These are phyloP conservation scores for Drosophila kohkoa DNA, from an alignment of 1,140 invertebrate species.

Conservation along the genomic window DNA sequence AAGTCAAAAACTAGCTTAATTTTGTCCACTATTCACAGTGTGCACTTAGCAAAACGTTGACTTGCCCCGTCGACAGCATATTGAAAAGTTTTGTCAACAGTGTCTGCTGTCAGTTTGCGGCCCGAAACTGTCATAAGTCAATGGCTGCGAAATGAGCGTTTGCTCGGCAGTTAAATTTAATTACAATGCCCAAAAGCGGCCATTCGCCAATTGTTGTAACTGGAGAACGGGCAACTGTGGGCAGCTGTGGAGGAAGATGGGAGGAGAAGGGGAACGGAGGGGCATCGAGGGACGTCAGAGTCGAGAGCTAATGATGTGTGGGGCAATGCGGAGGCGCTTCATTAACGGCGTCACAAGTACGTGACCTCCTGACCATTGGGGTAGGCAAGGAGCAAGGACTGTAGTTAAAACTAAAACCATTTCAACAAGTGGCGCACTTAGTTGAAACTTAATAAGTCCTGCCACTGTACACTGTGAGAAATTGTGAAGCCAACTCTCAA, in stretches of 20 bases:
- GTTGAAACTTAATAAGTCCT: constrained; percentile 77
- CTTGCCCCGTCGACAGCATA: background rate
- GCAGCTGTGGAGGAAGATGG: background rate
- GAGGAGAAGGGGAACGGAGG: background rate
- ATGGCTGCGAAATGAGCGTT: constrained; percentile 44
- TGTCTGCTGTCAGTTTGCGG: constrained; percentile 26
- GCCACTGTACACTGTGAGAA: constrained; percentile 9
- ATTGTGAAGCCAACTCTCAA: background rate
- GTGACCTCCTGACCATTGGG: constrained; percentile 54
- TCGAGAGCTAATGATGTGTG: constrained; percentile 48
- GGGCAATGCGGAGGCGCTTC: constrained; percentile 35
- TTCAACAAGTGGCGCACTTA: constrained; percentile 63
- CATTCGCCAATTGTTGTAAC: constrained; percentile 58
- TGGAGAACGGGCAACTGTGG: constrained; percentile 51
- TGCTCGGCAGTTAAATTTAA: constrained; percentile 74
- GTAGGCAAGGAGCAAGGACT: constrained; percentile 11
- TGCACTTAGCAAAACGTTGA: background rate
- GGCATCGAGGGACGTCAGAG: background rate
- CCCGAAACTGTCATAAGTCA: constrained; percentile 38
- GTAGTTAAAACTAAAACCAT: constrained; percentile 47
- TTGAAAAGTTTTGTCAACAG: constrained; percentile 27
- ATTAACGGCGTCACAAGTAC: constrained; percentile 61
- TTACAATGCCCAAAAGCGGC: constrained; percentile 72
- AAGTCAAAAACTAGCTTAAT: too few species aligned
- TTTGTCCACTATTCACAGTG: background rate